Evolutionary conservation across 2,888 invertebrate genomes (phyloP), one percentile per base, ranked within the genome.

Genomic region (Cylindroiulus punctatus): DNA sequence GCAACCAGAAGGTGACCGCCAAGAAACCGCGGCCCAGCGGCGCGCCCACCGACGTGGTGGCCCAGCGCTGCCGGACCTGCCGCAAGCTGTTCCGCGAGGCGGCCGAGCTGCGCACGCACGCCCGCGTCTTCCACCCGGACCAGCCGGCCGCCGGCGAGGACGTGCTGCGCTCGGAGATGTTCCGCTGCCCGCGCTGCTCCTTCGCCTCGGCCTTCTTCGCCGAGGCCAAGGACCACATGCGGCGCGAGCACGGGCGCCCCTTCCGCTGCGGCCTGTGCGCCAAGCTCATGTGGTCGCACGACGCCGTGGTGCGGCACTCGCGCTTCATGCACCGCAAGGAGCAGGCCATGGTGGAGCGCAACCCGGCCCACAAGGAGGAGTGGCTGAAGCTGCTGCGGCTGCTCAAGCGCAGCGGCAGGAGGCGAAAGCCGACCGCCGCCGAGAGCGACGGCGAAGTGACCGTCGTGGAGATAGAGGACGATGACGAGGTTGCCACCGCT

Each of bases 271-370:
- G 36, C 32, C 76, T 81, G 14, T 87, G 87, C 30, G 7, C 10
- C 10, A 87, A 87, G 84, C 36, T 26, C 30, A 84, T 44, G 52
- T 81, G 86, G 26, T 85, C 86, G 30, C 82, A 87, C 30, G 82
- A 85, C 22, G 81, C 42, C 40, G 32, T 87, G 52, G 17, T 84
- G 44, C 86, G 84, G 4, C 87, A 87, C 76, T 81, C 57, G 22
- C 82, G 84, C 7, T 40, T 26, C 0, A 57, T 82, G 81, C 87
- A 87, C 84, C 30, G 85, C 22, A 47, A 47, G 0, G n/a, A 36
- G 17, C 32, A 42, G n/a, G 19, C 86, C 14, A 42, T 47, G n/a
- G 76, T 81, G 0, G 36, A 81, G 81, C 86, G 85, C 32, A 87
- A 87, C 26, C 86, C 87, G 17, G 36, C 36, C 7, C 86, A 86